Conservation (phyloP, 2,113 vertebrate genomes). For the Micronycteris hirsuta region DNA sequence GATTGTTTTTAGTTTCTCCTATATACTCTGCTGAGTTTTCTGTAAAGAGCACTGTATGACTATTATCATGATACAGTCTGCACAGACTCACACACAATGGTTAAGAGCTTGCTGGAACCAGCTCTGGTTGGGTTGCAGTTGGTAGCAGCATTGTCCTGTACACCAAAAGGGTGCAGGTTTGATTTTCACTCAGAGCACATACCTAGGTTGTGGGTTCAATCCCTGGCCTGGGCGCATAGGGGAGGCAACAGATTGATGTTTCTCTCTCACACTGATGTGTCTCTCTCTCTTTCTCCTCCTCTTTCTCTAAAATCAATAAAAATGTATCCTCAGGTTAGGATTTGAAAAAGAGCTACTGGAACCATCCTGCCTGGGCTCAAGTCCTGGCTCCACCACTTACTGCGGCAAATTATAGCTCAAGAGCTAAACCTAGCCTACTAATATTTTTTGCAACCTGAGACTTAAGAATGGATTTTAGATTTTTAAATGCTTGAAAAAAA, state of each 20-base stretch:
- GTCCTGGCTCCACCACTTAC: neutral
- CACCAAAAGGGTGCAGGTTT: too few relatives aligned
- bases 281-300: too few relatives aligned
- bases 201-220: too few relatives aligned
- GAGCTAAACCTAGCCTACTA: neutral
- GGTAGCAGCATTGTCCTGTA: too few relatives aligned
- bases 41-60: neutral
- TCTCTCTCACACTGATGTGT: too few relatives aligned
- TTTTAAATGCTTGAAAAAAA: conserved; percentile 18
- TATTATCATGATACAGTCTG: neutral
- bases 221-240: too few relatives aligned
- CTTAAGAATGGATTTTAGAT: neutral
- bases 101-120: neutral
- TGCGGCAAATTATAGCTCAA: neutral
- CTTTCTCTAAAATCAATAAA: too few relatives aligned
- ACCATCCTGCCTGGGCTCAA: neutral
- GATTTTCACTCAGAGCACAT: too few relatives aligned
- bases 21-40: neutral
- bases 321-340: too few relatives aligned
- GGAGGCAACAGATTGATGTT: too few relatives aligned
- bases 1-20: neutral
- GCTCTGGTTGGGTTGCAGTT: neutral
- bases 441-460: neutral
- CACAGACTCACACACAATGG: neutral
- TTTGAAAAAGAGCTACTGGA: neutral